A percentile compares a stretch with the other conserved stretches of the same genome.
Evolutionary conservation across 2,113 vertebrate species (phyloP).

Genomic region (Pygathrix nemaeus): DNA sequence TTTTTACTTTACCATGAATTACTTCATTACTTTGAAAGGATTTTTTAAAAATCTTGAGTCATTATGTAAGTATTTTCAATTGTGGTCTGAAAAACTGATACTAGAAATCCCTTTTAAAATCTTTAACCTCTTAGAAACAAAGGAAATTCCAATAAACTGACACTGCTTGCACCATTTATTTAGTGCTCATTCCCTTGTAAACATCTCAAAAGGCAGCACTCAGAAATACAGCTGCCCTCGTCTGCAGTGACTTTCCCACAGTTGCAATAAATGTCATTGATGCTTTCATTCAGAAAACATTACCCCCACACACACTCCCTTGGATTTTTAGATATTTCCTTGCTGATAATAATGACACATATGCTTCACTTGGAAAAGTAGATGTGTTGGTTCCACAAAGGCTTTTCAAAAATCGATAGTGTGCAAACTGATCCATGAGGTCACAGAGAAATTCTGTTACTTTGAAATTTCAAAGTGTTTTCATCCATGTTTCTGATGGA

Average conservation of each 20-base stretch:
- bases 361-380: background rate
- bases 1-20: background rate
- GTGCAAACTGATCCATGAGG: slow-evolving; percentile 46
- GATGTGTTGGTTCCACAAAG: slow-evolving; percentile 20
- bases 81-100: background rate
- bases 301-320: background rate
- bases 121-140: slow-evolving; percentile 51
- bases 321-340: slow-evolving; percentile 46
- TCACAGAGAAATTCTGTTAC: slow-evolving; percentile 44
- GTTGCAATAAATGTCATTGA: background rate
- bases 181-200: slow-evolving; percentile 29
- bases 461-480: slow-evolving; percentile 70
- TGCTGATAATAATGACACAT: background rate
- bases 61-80: slow-evolving; percentile 33
- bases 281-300: slow-evolving; percentile 29
- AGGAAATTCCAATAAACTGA: slow-evolving; percentile 8
- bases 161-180: slow-evolving; percentile 12
- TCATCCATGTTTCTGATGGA: slow-evolving; percentile 56
- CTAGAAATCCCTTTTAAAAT: slow-evolving; percentile 3
- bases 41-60: slow-evolving; percentile 48
- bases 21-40: slow-evolving; percentile 40
- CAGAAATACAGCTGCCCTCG: background rate
- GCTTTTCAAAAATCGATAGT: slow-evolving; percentile 39
- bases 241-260: background rate
- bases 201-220: background rate